phyloP scores from a whole-genome alignment of 2,113 vertebrate genomes.

The Myodes glareolus region DNA sequence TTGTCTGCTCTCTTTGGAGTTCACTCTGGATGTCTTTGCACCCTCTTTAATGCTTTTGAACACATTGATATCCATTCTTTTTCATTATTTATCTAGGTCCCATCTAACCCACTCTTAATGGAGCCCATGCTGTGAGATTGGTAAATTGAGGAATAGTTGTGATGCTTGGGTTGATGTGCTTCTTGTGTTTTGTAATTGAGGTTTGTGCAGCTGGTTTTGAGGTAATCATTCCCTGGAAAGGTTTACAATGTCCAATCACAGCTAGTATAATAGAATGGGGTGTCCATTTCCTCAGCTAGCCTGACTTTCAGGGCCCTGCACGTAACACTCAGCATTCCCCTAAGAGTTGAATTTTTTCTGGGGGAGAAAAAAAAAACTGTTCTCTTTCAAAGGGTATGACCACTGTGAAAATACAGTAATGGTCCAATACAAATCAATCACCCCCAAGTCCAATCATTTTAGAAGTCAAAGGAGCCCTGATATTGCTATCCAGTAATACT shows the following conservation, averaged over 20 bases:
- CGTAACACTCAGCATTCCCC: not conserved
- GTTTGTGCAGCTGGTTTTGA: not conserved
- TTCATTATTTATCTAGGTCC: not conserved
- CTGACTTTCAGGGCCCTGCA: not conserved
- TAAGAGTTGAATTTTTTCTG: not conserved
- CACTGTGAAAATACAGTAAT: not conserved
- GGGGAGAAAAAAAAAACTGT: not conserved
- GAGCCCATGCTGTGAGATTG: not conserved
- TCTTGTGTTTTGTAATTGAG: not conserved
- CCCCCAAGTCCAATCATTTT: not conserved
- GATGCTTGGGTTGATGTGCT: not conserved
- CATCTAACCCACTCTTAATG: not conserved
- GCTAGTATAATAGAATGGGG: not conserved
- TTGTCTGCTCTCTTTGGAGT: not conserved
- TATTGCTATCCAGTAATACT: not conserved
- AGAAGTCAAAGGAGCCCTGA: not conserved
- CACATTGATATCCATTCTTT: not conserved
- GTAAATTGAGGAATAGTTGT: too few relatives aligned
- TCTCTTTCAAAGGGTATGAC: not conserved
- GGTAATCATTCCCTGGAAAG: not conserved
- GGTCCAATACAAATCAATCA: not conserved
- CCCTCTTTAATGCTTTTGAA: not conserved
- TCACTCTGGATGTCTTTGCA: not conserved
- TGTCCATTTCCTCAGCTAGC: not conserved
- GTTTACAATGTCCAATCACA: too few relatives aligned